phyloP scores from a whole-genome alignment of 2,797 vertebrate genomes.

The Yasuhikotakia modesta region DNA sequence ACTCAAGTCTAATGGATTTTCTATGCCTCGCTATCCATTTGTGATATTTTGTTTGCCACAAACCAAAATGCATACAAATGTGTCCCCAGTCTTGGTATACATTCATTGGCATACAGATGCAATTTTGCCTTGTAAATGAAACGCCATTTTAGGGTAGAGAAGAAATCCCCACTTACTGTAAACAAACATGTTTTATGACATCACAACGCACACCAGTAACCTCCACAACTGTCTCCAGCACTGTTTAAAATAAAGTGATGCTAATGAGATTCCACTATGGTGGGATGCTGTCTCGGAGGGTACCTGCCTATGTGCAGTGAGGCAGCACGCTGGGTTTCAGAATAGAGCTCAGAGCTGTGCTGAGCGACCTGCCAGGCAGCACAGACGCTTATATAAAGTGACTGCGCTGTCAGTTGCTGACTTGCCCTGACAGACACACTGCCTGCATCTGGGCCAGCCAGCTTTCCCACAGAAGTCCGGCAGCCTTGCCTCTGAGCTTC shows the following conservation, averaged over 20 bases:
- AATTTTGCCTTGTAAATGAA: too few species aligned
- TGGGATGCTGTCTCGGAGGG: neutral
- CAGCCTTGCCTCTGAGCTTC: slow-evolving; percentile 15
- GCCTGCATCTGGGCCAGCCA: slow-evolving; percentile 39
- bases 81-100: too few species aligned
- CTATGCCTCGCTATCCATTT: too few species aligned
- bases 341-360: slow-evolving; percentile 24
- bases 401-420: slow-evolving; percentile 44
- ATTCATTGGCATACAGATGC: too few species aligned
- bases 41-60: too few species aligned
- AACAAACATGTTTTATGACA: neutral
- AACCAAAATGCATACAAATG: too few species aligned
- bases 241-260: neutral
- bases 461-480: slow-evolving; percentile 17
- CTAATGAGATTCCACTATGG: neutral
- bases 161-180: too few species aligned
- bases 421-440: slow-evolving; percentile 36
- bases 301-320: neutral
- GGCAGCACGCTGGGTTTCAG: neutral
- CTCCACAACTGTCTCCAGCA: neutral
- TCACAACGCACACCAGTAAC: neutral
- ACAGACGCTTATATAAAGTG: slow-evolving; percentile 50
- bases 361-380: slow-evolving; percentile 17
- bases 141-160: too few species aligned
- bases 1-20: too few species aligned